These are phyloP conservation scores for Aix galericulata DNA, from an alignment of 2,113 vertebrate species.

Conservation along the genomic window DNA sequence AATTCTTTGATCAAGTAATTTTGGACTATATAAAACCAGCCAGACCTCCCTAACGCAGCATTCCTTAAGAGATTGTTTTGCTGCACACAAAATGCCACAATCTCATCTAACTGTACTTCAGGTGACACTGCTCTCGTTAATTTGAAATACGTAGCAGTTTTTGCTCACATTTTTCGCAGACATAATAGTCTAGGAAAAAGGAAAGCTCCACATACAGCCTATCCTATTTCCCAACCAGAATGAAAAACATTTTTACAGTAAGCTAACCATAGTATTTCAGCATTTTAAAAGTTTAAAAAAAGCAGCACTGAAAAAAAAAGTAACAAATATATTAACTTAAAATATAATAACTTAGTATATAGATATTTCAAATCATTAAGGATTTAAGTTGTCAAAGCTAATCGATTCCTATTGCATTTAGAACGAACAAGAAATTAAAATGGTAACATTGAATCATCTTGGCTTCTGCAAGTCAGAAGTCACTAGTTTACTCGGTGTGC, in stretches of 20 bases:
- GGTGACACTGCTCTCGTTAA: background rate
- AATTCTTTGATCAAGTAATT: conserved; percentile 68
- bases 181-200: background rate
- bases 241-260: background rate
- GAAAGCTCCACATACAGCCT: background rate
- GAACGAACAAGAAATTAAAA: background rate
- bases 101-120: background rate
- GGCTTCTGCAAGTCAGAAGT: background rate
- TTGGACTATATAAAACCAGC: conserved; percentile 60
- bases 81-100: background rate
- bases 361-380: background rate
- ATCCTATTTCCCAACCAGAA: background rate
- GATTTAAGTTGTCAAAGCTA: background rate
- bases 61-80: conserved; percentile 24
- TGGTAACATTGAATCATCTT: background rate
- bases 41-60: conserved; percentile 3
- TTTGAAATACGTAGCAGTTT: rapidly evolving
- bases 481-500: background rate
- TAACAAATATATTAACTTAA: no score
- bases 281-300: background rate
- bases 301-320: background rate
- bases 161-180: background rate
- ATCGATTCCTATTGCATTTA: background rate
- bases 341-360: no score
- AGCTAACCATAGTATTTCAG: background rate